These are phyloP conservation scores for Branchinecta lindahli DNA, from an alignment of 1,140 invertebrate genomes.

Conservation along the genomic window DNA sequence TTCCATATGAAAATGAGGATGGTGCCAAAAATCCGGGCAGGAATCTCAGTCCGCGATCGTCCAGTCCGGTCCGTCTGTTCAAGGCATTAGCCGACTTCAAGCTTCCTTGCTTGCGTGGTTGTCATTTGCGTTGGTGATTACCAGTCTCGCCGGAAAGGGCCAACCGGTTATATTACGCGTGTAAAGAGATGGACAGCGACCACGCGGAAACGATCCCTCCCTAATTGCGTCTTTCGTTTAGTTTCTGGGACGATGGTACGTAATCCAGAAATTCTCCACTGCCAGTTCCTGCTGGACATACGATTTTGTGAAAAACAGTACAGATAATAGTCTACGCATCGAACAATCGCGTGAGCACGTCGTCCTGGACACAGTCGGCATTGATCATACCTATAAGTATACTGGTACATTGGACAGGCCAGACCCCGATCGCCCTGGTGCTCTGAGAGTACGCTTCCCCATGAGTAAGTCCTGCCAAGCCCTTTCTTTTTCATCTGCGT, in stretches of 20 bases:
- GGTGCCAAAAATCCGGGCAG: too few species aligned
- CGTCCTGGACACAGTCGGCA: slow-evolving; percentile 30
- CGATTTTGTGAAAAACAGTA: slow-evolving; percentile 45
- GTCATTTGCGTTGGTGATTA: too few species aligned
- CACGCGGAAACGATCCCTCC: too few species aligned
- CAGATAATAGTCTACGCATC: slow-evolving; percentile 44
- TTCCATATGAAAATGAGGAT: too few species aligned
- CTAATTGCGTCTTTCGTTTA: slow-evolving; percentile 28
- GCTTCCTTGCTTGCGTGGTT: too few species aligned
- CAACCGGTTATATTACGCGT: too few species aligned
- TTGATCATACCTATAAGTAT: slow-evolving; percentile 58
- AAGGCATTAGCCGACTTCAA: too few species aligned
- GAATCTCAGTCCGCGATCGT: too few species aligned
- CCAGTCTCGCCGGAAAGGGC: too few species aligned
- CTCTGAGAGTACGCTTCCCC: slow-evolving; percentile 57
- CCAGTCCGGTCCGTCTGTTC: too few species aligned
- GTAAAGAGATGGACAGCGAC: too few species aligned
- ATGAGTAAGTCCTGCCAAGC: slow-evolving; percentile 48
- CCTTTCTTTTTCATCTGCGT: neutral
- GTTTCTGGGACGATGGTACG: slow-evolving; percentile 65
- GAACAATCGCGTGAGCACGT: slow-evolving; percentile 49
- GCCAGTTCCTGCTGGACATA: slow-evolving; percentile 59
- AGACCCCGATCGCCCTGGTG: slow-evolving; percentile 44
- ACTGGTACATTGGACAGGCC: slow-evolving; percentile 49
- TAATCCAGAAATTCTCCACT: slow-evolving; percentile 65